Evolutionary conservation across 2,113 vertebrate genomes (phyloP).

Genomic region (Lutjanus erythropterus): DNA sequence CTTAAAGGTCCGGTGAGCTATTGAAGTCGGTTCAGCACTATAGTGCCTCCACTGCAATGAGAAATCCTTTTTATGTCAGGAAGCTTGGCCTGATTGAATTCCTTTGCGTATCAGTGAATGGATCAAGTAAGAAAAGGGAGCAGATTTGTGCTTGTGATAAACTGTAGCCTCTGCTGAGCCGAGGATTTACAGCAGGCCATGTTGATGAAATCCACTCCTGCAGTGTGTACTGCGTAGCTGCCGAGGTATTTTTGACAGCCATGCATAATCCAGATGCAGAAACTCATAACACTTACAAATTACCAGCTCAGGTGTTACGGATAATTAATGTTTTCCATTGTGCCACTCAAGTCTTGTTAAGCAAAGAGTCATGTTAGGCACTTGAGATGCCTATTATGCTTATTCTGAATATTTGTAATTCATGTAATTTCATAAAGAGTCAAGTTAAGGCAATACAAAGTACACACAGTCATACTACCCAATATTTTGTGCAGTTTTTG

Average conservation of each 20-base stretch:
- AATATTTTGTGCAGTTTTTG: not conserved
- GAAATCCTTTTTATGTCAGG: slow-evolving; percentile 83
- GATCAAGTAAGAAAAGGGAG: slow-evolving; percentile 83
- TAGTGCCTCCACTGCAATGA: slow-evolving; percentile 61
- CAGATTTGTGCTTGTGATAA: slow-evolving; percentile 84
- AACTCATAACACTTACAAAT: slow-evolving; percentile 47
- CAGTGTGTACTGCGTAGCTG: slow-evolving; percentile 49
- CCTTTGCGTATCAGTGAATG: slow-evolving; percentile 84
- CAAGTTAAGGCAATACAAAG: not conserved
- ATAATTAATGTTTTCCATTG: slow-evolving; percentile 50
- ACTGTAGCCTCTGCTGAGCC: slow-evolving; percentile 81
- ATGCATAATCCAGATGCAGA: slow-evolving; percentile 59
- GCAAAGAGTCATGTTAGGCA: slow-evolving; percentile 38
- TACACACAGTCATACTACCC: not conserved
- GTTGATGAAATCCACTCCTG: slow-evolving; percentile 81
- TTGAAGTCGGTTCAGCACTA: slow-evolving; percentile 79
- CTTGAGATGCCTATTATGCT: slow-evolving; percentile 27
- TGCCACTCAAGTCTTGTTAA: slow-evolving; percentile 46
- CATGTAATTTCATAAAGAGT: slow-evolving; percentile 27
- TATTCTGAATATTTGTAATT: slow-evolving; percentile 22
- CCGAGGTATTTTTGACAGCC: slow-evolving; percentile 60
- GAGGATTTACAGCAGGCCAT: slow-evolving; percentile 77
- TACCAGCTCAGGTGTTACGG: slow-evolving; percentile 49
- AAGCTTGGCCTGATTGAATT: slow-evolving; percentile 86
- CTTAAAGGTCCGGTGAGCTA: slow-evolving; percentile 75